A percentile compares a stretch with the other conserved stretches of the same genome.
Evolutionary conservation across 2,888 invertebrate species (phyloP).

Genomic region (Dinocampus coccinellae): DNA sequence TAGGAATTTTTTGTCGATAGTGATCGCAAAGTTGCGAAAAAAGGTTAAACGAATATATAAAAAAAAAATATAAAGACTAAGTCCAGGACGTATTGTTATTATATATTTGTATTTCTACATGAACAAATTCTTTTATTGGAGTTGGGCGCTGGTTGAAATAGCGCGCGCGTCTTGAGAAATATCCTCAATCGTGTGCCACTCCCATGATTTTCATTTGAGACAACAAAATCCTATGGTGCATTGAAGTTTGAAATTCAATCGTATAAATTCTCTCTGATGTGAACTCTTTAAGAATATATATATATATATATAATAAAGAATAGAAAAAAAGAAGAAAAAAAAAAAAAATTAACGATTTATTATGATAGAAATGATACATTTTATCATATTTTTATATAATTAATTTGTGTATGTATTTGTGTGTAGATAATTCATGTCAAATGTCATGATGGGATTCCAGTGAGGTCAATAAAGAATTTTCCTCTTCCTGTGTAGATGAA

Average conservation of each 20-base stretch:
- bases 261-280: background rate
- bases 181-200: slow-evolving; percentile 12
- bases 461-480: background rate
- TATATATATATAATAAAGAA: too few relatives aligned
- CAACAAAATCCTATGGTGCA: background rate
- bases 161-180: slow-evolving; percentile 11
- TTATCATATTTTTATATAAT: background rate
- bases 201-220: slow-evolving; percentile 13
- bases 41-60: too few relatives aligned
- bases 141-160: background rate
- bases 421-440: background rate
- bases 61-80: too few relatives aligned
- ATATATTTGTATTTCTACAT: background rate
- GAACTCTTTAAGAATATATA: background rate
- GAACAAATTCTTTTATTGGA: background rate
- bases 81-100: background rate
- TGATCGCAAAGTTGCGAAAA: too few relatives aligned
- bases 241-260: background rate
- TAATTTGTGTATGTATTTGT: background rate
- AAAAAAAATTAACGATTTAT: too few relatives aligned
- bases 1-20: too few relatives aligned
- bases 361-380: too few relatives aligned
- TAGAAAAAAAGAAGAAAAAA: background rate
- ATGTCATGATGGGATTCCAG: background rate
- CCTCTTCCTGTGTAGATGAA: background rate